Evolutionary conservation across 2,888 invertebrate genomes (phyloP).

Genomic region (Adineta ricciae): DNA sequence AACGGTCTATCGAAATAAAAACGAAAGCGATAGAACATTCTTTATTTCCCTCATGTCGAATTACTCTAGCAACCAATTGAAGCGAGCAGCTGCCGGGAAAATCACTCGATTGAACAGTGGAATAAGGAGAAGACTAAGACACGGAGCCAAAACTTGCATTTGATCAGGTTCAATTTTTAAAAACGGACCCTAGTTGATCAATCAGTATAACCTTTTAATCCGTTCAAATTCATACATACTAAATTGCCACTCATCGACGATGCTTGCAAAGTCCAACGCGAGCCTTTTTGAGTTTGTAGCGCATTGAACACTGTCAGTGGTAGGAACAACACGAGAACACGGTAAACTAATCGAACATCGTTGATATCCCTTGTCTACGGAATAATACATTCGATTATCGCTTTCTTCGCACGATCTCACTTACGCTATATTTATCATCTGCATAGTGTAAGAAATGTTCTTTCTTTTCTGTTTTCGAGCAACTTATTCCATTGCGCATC

Average conservation of each 20-base stretch:
- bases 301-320: slow-evolving; percentile 94
- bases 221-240: slow-evolving; percentile 36
- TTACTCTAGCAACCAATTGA: slow-evolving; percentile 37
- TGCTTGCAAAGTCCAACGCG: slow-evolving; percentile 50
- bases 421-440: slow-evolving; percentile 62
- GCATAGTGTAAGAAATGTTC: slow-evolving; percentile 85
- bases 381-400: slow-evolving; percentile 23
- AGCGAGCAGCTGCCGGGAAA: slow-evolving; percentile 38
- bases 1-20: slow-evolving; percentile 20
- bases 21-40: neutral
- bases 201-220: too few species aligned
- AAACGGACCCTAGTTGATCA: neutral
- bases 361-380: slow-evolving; percentile 58
- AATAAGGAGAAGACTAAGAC: slow-evolving; percentile 37
- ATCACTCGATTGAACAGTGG: slow-evolving; percentile 38
- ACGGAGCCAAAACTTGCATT: slow-evolving; percentile 62
- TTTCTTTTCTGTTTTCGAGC: slow-evolving; percentile 38
- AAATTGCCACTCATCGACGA: slow-evolving; percentile 49
- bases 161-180: slow-evolving; percentile 69
- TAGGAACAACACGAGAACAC: slow-evolving; percentile 69
- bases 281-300: slow-evolving; percentile 76
- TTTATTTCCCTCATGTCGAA: neutral
- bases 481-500: slow-evolving; percentile 42
- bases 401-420: slow-evolving; percentile 32
- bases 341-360: slow-evolving; percentile 67